Evolutionary conservation across 1,140 invertebrate genomes (phyloP).

Genomic region (Eumaeus atala): DNA sequence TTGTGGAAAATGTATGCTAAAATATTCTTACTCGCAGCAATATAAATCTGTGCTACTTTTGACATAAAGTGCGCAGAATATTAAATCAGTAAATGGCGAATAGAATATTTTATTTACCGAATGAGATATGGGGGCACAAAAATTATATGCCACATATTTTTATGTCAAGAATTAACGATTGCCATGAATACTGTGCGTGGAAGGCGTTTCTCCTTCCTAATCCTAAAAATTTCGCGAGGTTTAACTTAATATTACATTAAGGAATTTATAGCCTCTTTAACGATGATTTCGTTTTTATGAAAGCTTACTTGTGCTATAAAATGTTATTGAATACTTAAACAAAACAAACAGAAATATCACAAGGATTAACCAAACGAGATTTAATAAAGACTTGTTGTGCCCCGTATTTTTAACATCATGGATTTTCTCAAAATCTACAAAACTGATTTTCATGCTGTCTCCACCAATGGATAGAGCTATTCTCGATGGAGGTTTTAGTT

Average conservation of each 20-base stretch:
- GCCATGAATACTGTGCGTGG: constrained; percentile 2
- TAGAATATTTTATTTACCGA: constrained; percentile 18
- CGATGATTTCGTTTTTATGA: not conserved
- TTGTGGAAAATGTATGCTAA: constrained; percentile 14
- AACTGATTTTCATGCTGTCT: no score
- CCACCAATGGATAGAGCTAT: no score
- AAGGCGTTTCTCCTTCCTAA: not conserved
- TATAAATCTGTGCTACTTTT: constrained; percentile 17
- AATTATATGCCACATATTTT: constrained; percentile 16
- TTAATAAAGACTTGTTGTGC: no score
- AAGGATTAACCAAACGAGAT: no score
- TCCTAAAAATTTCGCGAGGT: not conserved
- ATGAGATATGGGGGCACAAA: constrained; percentile 15
- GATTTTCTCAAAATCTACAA: no score
- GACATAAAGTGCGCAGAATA: constrained; percentile 18
- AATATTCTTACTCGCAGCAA: constrained; percentile 14
- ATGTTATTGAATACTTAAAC: no score
- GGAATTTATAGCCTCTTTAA: constrained; percentile 6
- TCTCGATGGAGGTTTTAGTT: no score
- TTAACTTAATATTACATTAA: constrained; percentile 7
- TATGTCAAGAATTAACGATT: constrained; percentile 14
- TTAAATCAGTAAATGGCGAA: constrained; percentile 18
- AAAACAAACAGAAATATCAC: no score
- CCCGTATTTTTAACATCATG: no score
- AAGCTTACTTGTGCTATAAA: not conserved